phyloP scores from a whole-genome alignment of 2,797 vertebrate genomes.

The Phylloscopus collybita region DNA sequence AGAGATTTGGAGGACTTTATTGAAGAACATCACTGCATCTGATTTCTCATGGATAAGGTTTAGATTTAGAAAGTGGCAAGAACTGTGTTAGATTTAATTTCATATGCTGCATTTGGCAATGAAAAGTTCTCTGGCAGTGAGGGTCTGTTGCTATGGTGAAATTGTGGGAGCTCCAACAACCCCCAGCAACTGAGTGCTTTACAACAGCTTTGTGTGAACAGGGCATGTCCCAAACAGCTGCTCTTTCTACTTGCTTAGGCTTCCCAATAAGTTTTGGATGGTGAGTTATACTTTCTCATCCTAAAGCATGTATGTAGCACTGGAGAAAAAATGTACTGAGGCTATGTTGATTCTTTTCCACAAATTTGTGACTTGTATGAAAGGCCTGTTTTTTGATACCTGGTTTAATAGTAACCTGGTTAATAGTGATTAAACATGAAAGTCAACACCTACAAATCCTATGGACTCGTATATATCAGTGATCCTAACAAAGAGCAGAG shows the following conservation, averaged over 20 bases:
- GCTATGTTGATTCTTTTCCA: neutral
- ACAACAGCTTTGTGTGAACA: neutral
- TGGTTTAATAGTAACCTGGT: neutral
- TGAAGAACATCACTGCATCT: neutral
- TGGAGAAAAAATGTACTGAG: neutral
- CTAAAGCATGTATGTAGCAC: neutral
- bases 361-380: neutral
- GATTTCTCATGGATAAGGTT: neutral
- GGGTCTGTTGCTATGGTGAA: slow-evolving; percentile 25
- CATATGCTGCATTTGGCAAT: neutral
- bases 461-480: neutral
- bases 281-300: neutral
- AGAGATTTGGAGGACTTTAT: neutral
- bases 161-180: neutral
- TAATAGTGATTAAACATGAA: neutral
- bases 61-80: neutral
- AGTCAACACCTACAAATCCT: neutral
- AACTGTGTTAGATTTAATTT: slow-evolving; percentile 4
- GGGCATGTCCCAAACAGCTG: neutral
- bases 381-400: neutral
- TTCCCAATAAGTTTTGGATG: neutral
- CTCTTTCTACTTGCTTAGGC: neutral
- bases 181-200: neutral
- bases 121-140: neutral
- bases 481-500: neutral